These are phyloP conservation scores for Pseudochromis fuscus DNA, from an alignment of 2,797 vertebrate species.

Conservation along the genomic window DNA sequence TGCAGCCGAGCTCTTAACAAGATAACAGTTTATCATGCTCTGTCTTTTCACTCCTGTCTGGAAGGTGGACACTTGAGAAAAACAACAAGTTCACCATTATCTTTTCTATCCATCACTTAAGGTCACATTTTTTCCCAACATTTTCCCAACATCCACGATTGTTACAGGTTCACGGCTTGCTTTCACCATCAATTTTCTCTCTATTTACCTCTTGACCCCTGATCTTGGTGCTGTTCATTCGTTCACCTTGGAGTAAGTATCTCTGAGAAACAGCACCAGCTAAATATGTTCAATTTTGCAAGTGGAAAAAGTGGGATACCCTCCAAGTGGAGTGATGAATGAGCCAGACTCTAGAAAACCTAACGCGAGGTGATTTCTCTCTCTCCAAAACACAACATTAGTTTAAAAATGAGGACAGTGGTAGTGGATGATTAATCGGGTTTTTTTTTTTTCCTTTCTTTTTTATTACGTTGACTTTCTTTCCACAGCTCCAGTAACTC, in stretches of 20 bases:
- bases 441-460: constrained; percentile 43
- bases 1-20: constrained; percentile 73
- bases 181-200: background rate
- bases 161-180: background rate
- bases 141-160: background rate
- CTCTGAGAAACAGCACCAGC: background rate
- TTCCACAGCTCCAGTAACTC: constrained; percentile 20
- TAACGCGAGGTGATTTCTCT: constrained; percentile 46
- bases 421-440: constrained; percentile 37
- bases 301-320: constrained; percentile 18
- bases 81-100: background rate
- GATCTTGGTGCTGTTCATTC: constrained; percentile 6
- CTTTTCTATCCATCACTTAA: background rate
- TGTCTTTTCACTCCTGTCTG: constrained; percentile 20
- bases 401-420: constrained; percentile 39
- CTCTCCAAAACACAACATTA: constrained; percentile 46
- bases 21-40: constrained; percentile 66
- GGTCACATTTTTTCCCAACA: background rate
- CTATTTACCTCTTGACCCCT: constrained; percentile 18
- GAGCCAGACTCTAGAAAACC: constrained; percentile 26
- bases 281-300: constrained; percentile 6
- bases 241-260: constrained; percentile 6
- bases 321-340: constrained; percentile 40
- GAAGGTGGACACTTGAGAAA: constrained; percentile 14
- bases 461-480: no score